Base-by-base conservation (phyloP, 2,113 vertebrate genomes). In the Rhinoptilus africanus region DNA sequence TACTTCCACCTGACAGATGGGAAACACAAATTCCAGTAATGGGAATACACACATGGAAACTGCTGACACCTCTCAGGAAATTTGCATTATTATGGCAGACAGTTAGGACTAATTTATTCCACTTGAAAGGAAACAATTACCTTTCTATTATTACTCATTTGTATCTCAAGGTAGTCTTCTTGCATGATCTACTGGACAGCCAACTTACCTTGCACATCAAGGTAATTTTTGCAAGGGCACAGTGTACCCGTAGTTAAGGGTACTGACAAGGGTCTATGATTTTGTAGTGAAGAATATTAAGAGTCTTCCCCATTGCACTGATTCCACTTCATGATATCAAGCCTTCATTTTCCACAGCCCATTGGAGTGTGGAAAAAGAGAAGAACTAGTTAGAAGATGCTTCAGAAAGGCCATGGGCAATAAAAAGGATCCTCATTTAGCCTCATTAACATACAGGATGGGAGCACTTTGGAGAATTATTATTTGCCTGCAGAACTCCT, bases 281-380 rank as follows among this genome's bases (percentile, higher is more conserved):
- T 91, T 88, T 37, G 48, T 74, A 64, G 66, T 37, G 30, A 81
- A 79, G 74, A 84, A 94, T 94, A 96, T 96, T 94, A 92, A 92
- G n/a, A 22, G 62, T 60, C 47, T 77, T 94, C 83, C 66, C 59
- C 51, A 30, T 34, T 41, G 66, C 71, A 66, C 72, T 30, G 43
- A 92, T 89, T 93, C 69, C 10, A n/a, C 39, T 27, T 23, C 30
- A 69, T 24, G 91, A 76, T 62, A 68, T 59, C 71, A 91, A 60
- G 56, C 34, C 80, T 93, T 94, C 71, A 97, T 96, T 97, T 96
- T 96, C 75, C 74, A 96, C 93, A 97, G 85, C 60, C 93, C 96
- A 92, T 9, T 89, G 93, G 91, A 94, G 79, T 90, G 88, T 80
- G 89, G 86, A 96, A 96, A 92, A 92, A 43, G 67, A 92, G 76